Evolutionary conservation across 1,140 invertebrate species (phyloP).

Genomic region (Daktulosphaira vitifoliae): DNA sequence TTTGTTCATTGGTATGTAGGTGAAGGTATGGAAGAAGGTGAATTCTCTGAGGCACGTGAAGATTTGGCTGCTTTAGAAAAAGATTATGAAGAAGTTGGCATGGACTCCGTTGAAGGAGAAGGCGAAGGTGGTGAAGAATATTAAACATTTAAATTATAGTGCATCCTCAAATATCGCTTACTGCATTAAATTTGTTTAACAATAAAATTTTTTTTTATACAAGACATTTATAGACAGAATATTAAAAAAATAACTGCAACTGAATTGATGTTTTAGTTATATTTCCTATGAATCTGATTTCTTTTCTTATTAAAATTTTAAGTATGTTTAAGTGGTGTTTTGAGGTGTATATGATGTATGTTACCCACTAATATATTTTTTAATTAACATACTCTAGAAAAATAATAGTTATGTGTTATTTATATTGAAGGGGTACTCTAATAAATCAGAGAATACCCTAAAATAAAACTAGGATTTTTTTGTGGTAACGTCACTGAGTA

Average conservation of each 20-base stretch:
- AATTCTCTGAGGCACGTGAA: conserved; percentile 56
- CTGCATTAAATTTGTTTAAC: no score
- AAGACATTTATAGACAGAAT: conserved; percentile 17
- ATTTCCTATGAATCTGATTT: background rate
- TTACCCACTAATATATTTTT: no score
- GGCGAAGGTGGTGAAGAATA: conserved; percentile 47
- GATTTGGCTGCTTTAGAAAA: conserved; percentile 59
- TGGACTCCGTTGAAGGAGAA: conserved; percentile 51
- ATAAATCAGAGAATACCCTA: no score
- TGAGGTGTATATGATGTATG: no score
- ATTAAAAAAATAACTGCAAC: conserved; percentile 4
- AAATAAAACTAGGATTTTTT: no score
- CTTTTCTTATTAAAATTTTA: no score
- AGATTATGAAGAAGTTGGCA: conserved; percentile 59
- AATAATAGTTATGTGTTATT: no score
- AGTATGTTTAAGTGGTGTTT: no score
- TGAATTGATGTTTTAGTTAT: background rate
- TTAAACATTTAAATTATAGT: conserved; percentile 32
- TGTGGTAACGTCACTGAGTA: no score
- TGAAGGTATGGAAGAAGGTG: conserved; percentile 58
- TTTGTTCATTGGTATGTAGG: conserved; percentile 44
- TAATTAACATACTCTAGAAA: no score
- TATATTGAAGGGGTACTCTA: no score
- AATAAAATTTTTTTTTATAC: conserved; percentile 14
- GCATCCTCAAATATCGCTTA: no score